Base-by-base conservation (phyloP, 2,113 vertebrate genomes). In the Plecotus auritus region DNA sequence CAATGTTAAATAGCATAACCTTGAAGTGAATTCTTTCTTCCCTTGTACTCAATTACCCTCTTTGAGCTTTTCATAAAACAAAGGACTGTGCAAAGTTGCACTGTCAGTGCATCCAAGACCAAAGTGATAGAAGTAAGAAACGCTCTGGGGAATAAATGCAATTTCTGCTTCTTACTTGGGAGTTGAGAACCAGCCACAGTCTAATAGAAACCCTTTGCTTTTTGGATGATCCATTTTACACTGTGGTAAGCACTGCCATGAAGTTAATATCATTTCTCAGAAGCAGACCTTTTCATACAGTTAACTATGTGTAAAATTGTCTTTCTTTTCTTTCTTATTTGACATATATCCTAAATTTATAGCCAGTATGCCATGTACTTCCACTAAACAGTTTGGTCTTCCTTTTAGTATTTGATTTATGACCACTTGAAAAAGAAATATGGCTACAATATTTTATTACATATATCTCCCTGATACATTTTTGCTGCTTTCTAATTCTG, bases 271-370 rank as follows among this genome's bases (percentile, higher is more conserved):
- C 37, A 83, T 95, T 92, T 92, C 93, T 96, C 54, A 72, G 88
- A 93, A 93, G n/a, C 88, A 92, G 85, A 97, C 73, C 78, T 97
- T 96, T 95, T 88, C 85, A 91, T 96, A 69, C 51, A 95, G 94
- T 93, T 96, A 97, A 92, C 91, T 95, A 76, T 72, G 91, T 96
- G 77, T 94, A 97, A 97, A 97, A 97, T 96, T 95, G 69, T 96
- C 95, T 92, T 93, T 95, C 61, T 95, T 97, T 90, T 88, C 83
- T 66, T 92, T 90, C 78, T 83, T 95, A 80, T 83, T 95, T 95
- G 94, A 94, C n/a, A 67, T 70, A 47, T 85, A 92, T 80, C 35
- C 45, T 54, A 95, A 80, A 94, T 90, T 96, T 90, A 88, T 96
- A 95, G 56, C 51, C 77, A 88, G 47, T 85, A 54, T 95, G 73